Conservation (phyloP, 2,797 vertebrate genomes). For the Esox masquinongy region DNA sequence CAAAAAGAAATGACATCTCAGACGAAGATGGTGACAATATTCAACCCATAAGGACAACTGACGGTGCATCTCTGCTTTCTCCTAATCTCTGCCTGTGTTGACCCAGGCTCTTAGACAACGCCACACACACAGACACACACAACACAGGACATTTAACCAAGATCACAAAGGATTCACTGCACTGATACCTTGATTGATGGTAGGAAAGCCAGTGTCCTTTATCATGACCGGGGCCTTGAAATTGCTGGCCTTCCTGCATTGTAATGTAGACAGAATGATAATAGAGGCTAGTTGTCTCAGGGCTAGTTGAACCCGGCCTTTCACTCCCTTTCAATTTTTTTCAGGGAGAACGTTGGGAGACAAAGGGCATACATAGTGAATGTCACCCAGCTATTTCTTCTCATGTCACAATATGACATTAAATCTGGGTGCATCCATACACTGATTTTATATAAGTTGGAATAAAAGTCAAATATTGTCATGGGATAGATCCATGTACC, state of each 20-base stretch:
- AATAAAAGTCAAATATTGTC: background rate
- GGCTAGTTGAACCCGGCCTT: background rate
- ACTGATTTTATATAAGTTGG: background rate
- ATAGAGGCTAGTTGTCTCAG: background rate
- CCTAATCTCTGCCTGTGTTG: background rate
- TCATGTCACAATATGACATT: background rate
- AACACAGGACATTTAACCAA: background rate
- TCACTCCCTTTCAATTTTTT: background rate
- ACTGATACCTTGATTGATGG: background rate
- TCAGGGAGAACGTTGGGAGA: background rate
- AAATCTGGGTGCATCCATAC: background rate
- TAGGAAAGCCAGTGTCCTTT: background rate
- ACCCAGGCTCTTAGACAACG: background rate
- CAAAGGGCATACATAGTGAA: background rate
- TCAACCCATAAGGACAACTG: background rate
- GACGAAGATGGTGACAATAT: background rate
- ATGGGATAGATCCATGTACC: background rate
- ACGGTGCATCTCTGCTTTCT: background rate
- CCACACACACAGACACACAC: background rate
- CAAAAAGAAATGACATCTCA: background rate
- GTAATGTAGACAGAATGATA: background rate
- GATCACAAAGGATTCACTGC: background rate
- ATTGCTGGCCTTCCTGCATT: background rate
- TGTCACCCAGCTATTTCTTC: background rate
- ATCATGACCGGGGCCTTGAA: background rate